Evolutionary conservation across 1,140 invertebrate genomes (phyloP).

Genomic region (Saccostrea glomerata): DNA sequence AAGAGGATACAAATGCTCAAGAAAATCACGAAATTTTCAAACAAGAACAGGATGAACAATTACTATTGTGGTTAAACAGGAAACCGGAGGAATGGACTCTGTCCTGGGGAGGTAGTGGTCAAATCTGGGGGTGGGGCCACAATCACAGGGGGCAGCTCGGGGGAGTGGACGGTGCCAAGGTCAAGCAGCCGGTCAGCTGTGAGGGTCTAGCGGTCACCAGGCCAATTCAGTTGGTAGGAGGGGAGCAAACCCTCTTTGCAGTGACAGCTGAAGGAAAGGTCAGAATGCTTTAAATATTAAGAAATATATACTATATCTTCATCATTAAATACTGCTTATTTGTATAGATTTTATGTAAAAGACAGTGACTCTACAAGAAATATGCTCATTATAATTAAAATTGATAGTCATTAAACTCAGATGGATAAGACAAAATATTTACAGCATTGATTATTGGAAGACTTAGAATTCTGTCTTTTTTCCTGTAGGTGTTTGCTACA

Average conservation of each 20-base stretch:
- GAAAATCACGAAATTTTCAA: constrained; percentile 91
- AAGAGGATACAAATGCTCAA: constrained; percentile 82
- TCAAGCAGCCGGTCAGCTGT: constrained; percentile 93
- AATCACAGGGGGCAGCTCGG: constrained; percentile 97
- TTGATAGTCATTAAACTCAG: no score
- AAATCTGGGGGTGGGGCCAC: constrained; percentile 98
- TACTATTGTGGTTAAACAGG: constrained; percentile 94
- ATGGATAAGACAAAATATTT: no score
- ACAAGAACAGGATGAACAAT: constrained; percentile 94
- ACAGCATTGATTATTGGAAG: neutral
- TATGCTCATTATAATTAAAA: constrained; percentile 81
- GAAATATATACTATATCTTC: no score
- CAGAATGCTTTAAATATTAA: no score
- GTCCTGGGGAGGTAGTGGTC: constrained; percentile 93
- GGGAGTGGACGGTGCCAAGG: constrained; percentile 94
- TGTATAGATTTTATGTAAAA: no score
- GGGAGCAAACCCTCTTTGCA: constrained; percentile 96
- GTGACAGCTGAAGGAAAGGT: constrained; percentile 97
- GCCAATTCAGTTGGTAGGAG: constrained; percentile 94
- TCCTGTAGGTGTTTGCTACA: constrained; percentile 80
- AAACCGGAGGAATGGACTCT: constrained; percentile 95
- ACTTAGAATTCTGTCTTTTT: neutral
- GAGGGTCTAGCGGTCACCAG: constrained; percentile 92
- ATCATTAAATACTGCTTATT: no score
- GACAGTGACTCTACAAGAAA: no score